phyloP scores from a whole-genome alignment of 2,888 invertebrate species.

The Agrotis puta region DNA sequence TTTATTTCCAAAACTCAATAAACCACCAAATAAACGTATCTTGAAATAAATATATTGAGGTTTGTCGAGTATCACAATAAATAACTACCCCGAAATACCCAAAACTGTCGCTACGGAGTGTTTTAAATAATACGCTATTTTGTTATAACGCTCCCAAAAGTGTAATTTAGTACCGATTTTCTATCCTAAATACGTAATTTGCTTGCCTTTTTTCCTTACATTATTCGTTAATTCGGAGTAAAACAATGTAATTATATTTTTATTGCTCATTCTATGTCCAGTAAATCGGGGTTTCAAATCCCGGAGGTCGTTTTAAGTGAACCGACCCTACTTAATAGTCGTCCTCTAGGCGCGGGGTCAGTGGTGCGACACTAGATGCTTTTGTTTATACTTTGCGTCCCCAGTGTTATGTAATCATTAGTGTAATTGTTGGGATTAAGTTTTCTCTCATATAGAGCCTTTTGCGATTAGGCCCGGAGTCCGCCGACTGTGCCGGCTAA shows the following conservation, averaged over 20 bases:
- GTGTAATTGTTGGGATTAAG: slow-evolving; percentile 79
- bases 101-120: slow-evolving; percentile 68
- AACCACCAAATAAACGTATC: slow-evolving; percentile 5
- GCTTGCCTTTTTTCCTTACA: slow-evolving; percentile 76
- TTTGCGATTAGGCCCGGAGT: slow-evolving; percentile 67
- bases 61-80: slow-evolving; percentile 45
- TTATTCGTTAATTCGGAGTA: slow-evolving; percentile 82
- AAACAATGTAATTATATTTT: slow-evolving; percentile 89
- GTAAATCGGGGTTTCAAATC: slow-evolving; percentile 86
- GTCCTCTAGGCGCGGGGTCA: slow-evolving; percentile 80
- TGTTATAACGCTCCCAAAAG: slow-evolving; percentile 76
- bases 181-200: slow-evolving; percentile 77
- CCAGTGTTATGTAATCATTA: slow-evolving; percentile 82
- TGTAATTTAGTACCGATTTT: slow-evolving; percentile 76
- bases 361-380: slow-evolving; percentile 75
- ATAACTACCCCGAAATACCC: slow-evolving; percentile 53
- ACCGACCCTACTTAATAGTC: slow-evolving; percentile 87
- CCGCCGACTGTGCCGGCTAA: slow-evolving; percentile 56
- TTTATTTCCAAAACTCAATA: slow-evolving; percentile 39
- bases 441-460: slow-evolving; percentile 72
- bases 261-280: slow-evolving; percentile 88
- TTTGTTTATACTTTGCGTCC: slow-evolving; percentile 82
- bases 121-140: slow-evolving; percentile 75
- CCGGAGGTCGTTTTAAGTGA: slow-evolving; percentile 84
- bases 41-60: slow-evolving; percentile 32